Conservation (phyloP, 1,140 invertebrate species). For the Formica exsecta region DNA sequence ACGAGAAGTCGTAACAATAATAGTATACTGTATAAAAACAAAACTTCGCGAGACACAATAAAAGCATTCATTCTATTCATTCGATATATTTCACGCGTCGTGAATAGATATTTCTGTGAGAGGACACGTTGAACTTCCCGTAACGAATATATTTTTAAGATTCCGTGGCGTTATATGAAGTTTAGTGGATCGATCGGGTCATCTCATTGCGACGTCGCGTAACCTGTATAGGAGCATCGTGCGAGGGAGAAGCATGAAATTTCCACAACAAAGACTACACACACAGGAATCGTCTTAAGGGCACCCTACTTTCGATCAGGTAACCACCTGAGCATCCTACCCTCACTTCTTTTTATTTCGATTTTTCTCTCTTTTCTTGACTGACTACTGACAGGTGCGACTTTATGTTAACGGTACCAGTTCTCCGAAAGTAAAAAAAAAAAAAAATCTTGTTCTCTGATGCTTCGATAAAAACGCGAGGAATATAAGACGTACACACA, state of each 20-base stretch:
- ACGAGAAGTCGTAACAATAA: not conserved
- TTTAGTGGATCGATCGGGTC: constrained; percentile 29
- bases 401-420: constrained; percentile 56
- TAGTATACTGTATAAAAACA: not conserved
- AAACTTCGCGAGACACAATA: not conserved
- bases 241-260: constrained; percentile 72
- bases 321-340: constrained; percentile 80
- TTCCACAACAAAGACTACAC: constrained; percentile 81
- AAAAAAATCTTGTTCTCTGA: constrained; percentile 18
- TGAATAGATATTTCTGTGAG: constrained; percentile 11
- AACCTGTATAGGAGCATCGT: constrained; percentile 49
- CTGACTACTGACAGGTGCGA: constrained; percentile 65
- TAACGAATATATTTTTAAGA: constrained; percentile 39
- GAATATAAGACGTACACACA: not conserved
- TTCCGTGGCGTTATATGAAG: not conserved
- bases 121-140: not conserved
- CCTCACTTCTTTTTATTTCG: constrained; percentile 51
- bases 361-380: constrained; percentile 62
- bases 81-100: not conserved
- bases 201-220: constrained; percentile 41
- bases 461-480: not conserved
- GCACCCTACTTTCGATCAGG: constrained; percentile 79
- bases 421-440: constrained; percentile 7
- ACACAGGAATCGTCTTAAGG: constrained; percentile 72
- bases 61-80: constrained; percentile 3